Percentiles rank a stretch among this genome's conserved stretches.
Evolutionary conservation across 37 sponge, comb jelly and placozoan genomes (phyloP).

Genomic region (Cladorhizidae sp.): DNA sequence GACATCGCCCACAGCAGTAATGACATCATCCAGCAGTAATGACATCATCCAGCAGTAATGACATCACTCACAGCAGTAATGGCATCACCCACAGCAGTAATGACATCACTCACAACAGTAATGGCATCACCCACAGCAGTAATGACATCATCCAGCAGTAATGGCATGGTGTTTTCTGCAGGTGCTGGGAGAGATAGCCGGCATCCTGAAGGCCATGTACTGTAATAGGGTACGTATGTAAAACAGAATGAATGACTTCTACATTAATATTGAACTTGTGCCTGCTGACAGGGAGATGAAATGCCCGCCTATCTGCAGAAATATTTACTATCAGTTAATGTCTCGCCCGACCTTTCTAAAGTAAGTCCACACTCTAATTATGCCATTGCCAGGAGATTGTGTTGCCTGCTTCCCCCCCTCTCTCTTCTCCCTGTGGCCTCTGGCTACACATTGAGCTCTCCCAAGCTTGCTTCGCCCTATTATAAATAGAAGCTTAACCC

Average conservation of each 20-base stretch:
- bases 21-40: no score
- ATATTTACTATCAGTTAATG: not conserved
- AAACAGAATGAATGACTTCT: not conserved
- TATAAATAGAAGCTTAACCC: no score
- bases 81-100: not conserved
- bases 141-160: not conserved
- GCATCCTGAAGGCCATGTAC: not conserved
- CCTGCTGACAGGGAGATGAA: not conserved
- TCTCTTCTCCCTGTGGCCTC: no score
- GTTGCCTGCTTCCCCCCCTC: no score
- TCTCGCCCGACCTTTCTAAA: not conserved
- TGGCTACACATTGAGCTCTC: no score
- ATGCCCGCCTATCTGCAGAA: not conserved
- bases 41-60: no score
- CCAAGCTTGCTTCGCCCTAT: no score
- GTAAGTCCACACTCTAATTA: no score
- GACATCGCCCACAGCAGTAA: no score
- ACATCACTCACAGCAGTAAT: not conserved
- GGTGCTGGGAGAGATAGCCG: slow-evolving; percentile 8
- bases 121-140: not conserved
- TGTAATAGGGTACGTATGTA: not conserved
- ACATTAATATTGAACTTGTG: not conserved
- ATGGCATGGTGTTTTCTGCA: not conserved
- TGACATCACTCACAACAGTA: not conserved
- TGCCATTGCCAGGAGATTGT: no score